Evolutionary conservation across 2,888 invertebrate species (phyloP).

Genomic region (Mermis nigrescens): DNA sequence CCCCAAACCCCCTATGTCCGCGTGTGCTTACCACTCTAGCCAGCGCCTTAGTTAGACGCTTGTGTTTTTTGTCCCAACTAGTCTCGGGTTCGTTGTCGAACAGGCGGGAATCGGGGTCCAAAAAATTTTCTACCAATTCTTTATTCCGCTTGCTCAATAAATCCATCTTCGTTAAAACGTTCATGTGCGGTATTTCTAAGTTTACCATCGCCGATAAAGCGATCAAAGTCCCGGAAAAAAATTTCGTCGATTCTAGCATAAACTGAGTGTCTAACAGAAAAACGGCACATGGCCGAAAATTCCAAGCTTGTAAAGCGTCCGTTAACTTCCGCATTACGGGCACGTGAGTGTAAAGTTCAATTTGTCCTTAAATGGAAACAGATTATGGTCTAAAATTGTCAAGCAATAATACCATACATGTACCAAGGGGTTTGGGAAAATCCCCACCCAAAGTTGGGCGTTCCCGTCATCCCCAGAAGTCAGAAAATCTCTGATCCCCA

Average conservation of each 20-base stretch:
- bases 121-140: constrained; percentile 43
- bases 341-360: constrained; percentile 89
- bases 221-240: constrained; percentile 81
- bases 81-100: constrained; percentile 45
- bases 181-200: constrained; percentile 77
- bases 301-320: constrained; percentile 45
- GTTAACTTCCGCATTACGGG: constrained; percentile 44
- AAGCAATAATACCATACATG: no score
- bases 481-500: no score
- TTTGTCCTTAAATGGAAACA: constrained; percentile 54
- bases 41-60: constrained; percentile 61
- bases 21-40: constrained; percentile 54
- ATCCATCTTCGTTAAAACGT: constrained; percentile 85
- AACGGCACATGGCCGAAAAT: constrained; percentile 73
- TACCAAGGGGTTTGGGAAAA: no score
- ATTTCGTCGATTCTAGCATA: constrained; percentile 82
- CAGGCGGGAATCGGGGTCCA: constrained; percentile 68
- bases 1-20: no score
- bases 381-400: no score
- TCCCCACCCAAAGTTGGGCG: no score
- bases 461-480: no score
- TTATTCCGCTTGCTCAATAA: constrained; percentile 22
- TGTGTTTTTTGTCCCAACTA: constrained; percentile 60
- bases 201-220: constrained; percentile 91
- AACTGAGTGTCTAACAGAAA: constrained; percentile 90